These are phyloP conservation scores for Centropus bengalensis DNA, from an alignment of 2,113 vertebrate genomes.

Conservation along the genomic window DNA sequence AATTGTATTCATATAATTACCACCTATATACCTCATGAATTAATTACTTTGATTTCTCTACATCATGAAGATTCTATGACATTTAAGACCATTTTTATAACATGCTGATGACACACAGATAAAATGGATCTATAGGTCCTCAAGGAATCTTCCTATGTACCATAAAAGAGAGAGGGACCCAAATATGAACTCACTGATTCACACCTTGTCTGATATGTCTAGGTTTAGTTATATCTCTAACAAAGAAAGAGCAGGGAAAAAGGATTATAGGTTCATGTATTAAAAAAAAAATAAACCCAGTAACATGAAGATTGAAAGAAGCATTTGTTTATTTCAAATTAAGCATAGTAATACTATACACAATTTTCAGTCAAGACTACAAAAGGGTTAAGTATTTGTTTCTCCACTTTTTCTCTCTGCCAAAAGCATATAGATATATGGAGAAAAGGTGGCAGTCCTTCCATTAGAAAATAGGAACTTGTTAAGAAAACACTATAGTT, in stretches of 20 bases:
- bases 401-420: neutral
- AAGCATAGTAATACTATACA: neutral
- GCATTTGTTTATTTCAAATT: neutral
- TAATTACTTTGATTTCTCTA: neutral
- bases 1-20: neutral
- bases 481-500: neutral
- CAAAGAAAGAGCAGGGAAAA: neutral
- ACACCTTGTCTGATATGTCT: neutral
- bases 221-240: neutral
- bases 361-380: neutral
- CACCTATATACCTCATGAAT: neutral
- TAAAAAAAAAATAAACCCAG: neutral
- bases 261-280: neutral
- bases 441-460: neutral
- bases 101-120: neutral
- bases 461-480: neutral
- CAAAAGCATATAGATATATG: rapidly evolving
- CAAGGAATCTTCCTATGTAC: neutral
- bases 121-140: neutral
- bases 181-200: neutral
- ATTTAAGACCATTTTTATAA: neutral
- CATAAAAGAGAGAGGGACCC: neutral
- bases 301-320: neutral
- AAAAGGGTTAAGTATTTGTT: neutral
- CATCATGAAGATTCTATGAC: neutral